phyloP scores from a whole-genome alignment of 2,113 vertebrate genomes.

The Gadus chalcogrammus region DNA sequence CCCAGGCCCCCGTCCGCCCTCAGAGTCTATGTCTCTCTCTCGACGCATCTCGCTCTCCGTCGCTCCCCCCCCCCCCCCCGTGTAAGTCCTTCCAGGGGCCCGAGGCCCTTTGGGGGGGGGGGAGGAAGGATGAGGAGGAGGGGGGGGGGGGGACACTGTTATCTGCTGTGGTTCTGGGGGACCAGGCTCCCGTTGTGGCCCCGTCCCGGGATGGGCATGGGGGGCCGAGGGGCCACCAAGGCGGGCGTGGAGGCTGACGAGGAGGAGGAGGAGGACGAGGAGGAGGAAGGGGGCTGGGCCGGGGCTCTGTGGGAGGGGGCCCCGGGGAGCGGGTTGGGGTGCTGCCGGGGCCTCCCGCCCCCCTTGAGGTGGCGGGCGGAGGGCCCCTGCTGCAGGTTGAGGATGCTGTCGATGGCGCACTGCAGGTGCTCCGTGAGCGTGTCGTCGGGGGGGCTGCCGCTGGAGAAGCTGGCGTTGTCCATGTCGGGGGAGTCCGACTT shows the following conservation, averaged over 20 bases:
- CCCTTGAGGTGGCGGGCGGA: conserved; percentile 55
- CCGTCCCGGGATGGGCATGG: conserved; percentile 72
- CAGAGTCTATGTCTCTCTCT: conserved; percentile 35
- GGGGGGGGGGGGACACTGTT: conserved; percentile 64
- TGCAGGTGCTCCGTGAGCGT: conserved; percentile 89
- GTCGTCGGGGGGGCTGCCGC: conserved; percentile 89
- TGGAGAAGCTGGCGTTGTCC: conserved; percentile 94
- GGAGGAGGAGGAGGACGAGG: conserved; percentile 67
- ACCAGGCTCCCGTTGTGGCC: conserved; percentile 88
- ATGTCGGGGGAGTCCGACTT: conserved; percentile 86
- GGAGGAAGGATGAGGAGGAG: too few relatives aligned
- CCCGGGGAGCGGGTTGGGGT: conserved; percentile 62
- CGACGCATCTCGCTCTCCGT: conserved; percentile 17
- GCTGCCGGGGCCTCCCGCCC: conserved; percentile 57
- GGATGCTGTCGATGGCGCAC: conserved; percentile 95
- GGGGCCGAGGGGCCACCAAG: conserved; percentile 76
- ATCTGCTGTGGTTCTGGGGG: conserved; percentile 92
- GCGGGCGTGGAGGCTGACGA: conserved; percentile 75
- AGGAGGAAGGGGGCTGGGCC: conserved; percentile 71
- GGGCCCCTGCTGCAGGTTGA: conserved; percentile 89
- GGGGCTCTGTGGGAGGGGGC: conserved; percentile 71
- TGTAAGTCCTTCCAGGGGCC: conserved; percentile 40
- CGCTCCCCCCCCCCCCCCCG: conserved; percentile 47
- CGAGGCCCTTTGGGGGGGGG: conserved; percentile 28
- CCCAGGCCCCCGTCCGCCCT: conserved; percentile 19